phyloP scores from a whole-genome alignment of 2,888 invertebrate genomes.

The Salticus scenicus region DNA sequence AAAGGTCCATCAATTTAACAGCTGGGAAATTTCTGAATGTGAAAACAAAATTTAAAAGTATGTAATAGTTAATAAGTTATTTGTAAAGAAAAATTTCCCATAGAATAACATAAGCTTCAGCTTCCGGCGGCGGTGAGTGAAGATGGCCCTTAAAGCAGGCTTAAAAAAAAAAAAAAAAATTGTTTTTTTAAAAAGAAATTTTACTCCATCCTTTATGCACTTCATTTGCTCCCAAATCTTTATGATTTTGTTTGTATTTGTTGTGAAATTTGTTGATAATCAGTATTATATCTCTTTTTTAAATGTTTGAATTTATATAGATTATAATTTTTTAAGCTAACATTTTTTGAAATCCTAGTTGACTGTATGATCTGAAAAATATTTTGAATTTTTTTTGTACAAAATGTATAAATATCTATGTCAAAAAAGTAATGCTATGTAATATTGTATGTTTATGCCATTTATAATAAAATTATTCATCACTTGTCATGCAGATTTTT shows the following conservation, averaged over 20 bases:
- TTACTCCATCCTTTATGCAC: too few relatives aligned
- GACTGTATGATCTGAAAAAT: background rate
- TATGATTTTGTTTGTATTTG: background rate
- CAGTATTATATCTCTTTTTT: conserved; percentile 2
- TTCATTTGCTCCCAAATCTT: conserved; percentile 15
- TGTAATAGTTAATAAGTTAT: too few relatives aligned
- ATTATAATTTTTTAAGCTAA: background rate
- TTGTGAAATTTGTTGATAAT: background rate
- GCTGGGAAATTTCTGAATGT: too few relatives aligned
- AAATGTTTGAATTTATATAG: background rate
- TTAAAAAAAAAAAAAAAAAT: too few relatives aligned
- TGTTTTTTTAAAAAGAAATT: too few relatives aligned
- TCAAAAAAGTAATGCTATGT: conserved; percentile 40
- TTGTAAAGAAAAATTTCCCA: too few relatives aligned
- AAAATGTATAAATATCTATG: conserved; percentile 56
- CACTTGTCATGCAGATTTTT: background rate
- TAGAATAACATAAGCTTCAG: too few relatives aligned
- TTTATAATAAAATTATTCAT: conserved; percentile 49
- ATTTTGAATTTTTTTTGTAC: conserved; percentile 37
- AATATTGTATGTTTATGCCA: conserved; percentile 39
- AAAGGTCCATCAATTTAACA: too few relatives aligned
- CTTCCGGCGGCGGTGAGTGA: too few relatives aligned
- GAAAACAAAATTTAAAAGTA: too few relatives aligned
- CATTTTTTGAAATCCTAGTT: background rate
- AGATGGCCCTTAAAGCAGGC: too few relatives aligned